Evolutionary conservation across 2,797 vertebrate genomes (phyloP).

Genomic region (Sciurus vulgaris): DNA sequence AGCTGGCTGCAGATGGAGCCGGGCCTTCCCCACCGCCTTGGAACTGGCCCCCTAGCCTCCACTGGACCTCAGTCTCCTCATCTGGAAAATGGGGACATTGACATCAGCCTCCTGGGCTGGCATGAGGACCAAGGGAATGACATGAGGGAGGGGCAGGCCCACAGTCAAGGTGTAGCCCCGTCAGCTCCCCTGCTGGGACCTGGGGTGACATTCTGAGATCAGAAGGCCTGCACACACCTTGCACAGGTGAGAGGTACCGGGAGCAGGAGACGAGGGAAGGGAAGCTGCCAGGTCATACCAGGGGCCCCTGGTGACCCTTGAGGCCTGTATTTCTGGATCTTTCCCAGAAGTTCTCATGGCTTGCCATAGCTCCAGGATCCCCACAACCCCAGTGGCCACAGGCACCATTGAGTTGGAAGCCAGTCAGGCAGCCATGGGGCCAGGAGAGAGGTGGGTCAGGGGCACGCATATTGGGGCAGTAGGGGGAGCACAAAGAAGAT

Average conservation of each 20-base stretch:
- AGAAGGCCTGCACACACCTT: fast-evolving
- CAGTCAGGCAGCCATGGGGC: fast-evolving
- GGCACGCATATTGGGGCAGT: too few relatives aligned
- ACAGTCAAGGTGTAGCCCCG: neutral
- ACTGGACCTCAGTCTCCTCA: neutral
- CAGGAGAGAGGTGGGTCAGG: too few relatives aligned
- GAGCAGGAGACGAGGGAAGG: neutral
- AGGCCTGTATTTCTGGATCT: neutral
- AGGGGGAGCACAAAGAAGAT: too few relatives aligned
- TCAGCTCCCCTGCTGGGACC: neutral
- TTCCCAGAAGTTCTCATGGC: neutral
- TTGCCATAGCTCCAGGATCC: neutral
- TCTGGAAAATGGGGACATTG: neutral
- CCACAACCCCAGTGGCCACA: neutral
- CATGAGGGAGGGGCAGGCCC: neutral
- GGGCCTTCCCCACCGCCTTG: neutral
- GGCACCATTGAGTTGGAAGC: too few relatives aligned
- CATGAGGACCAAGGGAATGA: neutral
- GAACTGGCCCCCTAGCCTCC: neutral
- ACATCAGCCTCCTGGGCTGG: neutral
- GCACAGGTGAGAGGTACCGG: fast-evolving
- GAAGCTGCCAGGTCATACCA: neutral
- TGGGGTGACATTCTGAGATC: neutral
- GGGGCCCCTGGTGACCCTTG: neutral
- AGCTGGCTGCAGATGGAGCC: neutral